Conservation (phyloP, 1,140 invertebrate species). For the Drosophila navojoa region DNA sequence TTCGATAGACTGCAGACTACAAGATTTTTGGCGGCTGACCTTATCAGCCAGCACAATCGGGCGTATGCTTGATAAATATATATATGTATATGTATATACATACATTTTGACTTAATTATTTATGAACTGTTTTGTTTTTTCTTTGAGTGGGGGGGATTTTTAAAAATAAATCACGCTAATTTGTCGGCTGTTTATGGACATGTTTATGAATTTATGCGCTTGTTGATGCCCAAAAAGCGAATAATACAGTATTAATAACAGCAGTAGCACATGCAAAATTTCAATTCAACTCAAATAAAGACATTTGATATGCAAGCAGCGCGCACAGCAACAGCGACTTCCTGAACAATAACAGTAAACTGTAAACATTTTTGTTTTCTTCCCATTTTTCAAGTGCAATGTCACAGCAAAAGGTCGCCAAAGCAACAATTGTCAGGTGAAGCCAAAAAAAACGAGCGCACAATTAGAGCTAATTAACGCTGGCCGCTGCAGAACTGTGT, state of each 20-base stretch:
- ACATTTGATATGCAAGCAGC: slow-evolving; percentile 42
- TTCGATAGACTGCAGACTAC: slow-evolving; percentile 2
- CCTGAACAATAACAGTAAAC: slow-evolving; percentile 16
- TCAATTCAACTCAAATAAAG: neutral
- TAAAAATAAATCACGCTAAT: slow-evolving; percentile 71
- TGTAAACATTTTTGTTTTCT: no score
- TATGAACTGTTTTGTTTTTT: neutral
- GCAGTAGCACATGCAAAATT: slow-evolving; percentile 18
- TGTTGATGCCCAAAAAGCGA: slow-evolving; percentile 50
- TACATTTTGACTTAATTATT: slow-evolving; percentile 6
- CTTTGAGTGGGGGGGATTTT: slow-evolving; percentile 19
- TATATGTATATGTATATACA: slow-evolving; percentile 12
- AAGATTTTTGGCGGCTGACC: slow-evolving; percentile 5
- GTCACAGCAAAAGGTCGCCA: slow-evolving; percentile 41
- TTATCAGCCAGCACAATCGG: slow-evolving; percentile 31
- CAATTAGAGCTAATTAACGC: slow-evolving; percentile 21
- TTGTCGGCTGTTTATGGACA: slow-evolving; percentile 51
- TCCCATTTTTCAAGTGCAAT: slow-evolving; percentile 60
- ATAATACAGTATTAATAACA: neutral
- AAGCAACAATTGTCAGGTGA: slow-evolving; percentile 3
- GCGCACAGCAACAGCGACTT: slow-evolving; percentile 7
- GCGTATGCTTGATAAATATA: slow-evolving; percentile 40
- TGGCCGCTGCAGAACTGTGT: slow-evolving; percentile 39
- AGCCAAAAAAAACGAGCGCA: slow-evolving; percentile 18
- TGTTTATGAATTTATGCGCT: slow-evolving; percentile 68